Conservation (phyloP, 2,888 invertebrate species). For the Eutolmus rufibarbis region DNA sequence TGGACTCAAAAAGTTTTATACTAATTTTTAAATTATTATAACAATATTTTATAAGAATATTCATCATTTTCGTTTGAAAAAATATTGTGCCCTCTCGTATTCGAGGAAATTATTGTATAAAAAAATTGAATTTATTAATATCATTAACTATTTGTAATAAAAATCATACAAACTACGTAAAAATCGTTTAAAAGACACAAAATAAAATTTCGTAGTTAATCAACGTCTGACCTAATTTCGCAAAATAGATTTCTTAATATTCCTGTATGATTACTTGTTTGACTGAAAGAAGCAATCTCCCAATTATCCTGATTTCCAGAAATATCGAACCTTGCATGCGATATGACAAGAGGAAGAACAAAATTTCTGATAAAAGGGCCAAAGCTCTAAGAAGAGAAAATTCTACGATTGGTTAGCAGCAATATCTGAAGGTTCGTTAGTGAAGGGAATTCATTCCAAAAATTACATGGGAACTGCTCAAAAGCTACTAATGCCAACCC, state of each 20-base stretch:
- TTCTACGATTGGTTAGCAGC: background rate
- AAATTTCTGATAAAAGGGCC: background rate
- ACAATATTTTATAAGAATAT: too few relatives aligned
- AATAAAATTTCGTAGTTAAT: background rate
- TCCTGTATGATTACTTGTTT: background rate
- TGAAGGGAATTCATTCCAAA: background rate
- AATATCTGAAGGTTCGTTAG: background rate
- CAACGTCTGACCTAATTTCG: background rate
- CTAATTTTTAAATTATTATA: too few relatives aligned
- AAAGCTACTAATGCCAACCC: background rate
- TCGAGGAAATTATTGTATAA: too few relatives aligned
- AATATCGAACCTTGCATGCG: background rate
- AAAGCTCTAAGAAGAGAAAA: background rate
- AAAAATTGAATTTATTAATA: too few relatives aligned
- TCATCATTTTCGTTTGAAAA: too few relatives aligned
- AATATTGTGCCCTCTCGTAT: too few relatives aligned
- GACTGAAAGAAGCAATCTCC: background rate
- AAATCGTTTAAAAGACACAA: too few relatives aligned
- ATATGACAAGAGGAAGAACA: background rate
- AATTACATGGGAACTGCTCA: background rate
- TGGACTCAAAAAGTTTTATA: too few relatives aligned
- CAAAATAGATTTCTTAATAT: background rate
- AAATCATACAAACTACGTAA: too few relatives aligned
- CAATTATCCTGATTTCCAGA: background rate
- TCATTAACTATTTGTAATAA: too few relatives aligned